Evolutionary conservation across 2,888 invertebrate genomes (phyloP).

Genomic region (Acanthosoma haemorrhoidale): DNA sequence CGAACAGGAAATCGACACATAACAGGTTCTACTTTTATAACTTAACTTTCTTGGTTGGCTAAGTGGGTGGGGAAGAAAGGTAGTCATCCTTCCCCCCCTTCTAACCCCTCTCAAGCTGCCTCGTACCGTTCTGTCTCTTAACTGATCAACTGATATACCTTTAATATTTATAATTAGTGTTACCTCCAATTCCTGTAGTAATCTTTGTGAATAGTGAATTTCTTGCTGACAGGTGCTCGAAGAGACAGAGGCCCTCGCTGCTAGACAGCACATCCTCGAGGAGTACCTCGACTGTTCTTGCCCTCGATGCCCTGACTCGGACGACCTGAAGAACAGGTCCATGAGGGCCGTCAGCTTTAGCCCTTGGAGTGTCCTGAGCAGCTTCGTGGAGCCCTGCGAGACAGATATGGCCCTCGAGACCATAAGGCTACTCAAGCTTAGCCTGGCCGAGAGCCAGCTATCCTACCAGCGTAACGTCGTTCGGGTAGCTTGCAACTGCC

Average conservation of each 20-base stretch:
- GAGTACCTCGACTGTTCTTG: slow-evolving; percentile 1
- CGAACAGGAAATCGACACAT: too few species aligned
- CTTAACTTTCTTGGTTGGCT: too few species aligned
- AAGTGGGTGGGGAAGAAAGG: too few species aligned
- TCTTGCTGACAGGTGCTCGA: neutral
- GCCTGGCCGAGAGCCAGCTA: neutral
- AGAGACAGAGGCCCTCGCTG: neutral
- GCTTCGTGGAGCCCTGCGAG: neutral
- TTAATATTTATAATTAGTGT: too few species aligned
- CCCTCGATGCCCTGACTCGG: neutral
- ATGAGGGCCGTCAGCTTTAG: neutral
- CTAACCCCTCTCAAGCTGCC: too few species aligned
- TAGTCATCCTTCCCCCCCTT: too few species aligned
- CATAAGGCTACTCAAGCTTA: neutral
- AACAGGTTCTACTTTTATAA: too few species aligned
- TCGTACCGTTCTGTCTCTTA: neutral
- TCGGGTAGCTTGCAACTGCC: slow-evolving; percentile 3
- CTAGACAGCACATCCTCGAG: slow-evolving; percentile 5
- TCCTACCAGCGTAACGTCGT: neutral
- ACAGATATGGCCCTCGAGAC: neutral
- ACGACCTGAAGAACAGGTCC: neutral
- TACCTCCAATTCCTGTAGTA: too few species aligned
- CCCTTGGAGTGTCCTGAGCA: neutral
- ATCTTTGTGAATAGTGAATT: neutral
- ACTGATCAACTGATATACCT: too few species aligned